Evolutionary conservation across 2,113 vertebrate genomes (phyloP).

Genomic region (Gadus chalcogrammus): DNA sequence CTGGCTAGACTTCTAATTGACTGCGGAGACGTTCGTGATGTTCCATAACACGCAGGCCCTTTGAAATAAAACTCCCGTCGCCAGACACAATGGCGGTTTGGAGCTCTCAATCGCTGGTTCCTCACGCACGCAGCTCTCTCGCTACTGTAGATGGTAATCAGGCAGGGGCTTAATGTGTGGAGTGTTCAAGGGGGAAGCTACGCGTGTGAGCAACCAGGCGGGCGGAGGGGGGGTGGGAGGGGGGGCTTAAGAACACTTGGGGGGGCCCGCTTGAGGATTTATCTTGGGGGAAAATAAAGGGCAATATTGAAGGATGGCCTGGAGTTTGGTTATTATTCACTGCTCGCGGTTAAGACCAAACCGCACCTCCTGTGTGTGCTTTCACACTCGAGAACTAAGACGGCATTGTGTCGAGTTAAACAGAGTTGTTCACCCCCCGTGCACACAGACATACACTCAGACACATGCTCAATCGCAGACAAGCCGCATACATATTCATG

Average conservation of each 20-base stretch:
- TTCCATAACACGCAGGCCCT: slow-evolving; percentile 29
- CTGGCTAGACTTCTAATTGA: slow-evolving; percentile 34
- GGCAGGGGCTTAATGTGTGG: slow-evolving; percentile 2
- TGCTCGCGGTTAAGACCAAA: slow-evolving; percentile 42
- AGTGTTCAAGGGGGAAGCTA: not conserved
- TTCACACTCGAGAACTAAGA: slow-evolving; percentile 58
- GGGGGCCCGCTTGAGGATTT: slow-evolving; percentile 18
- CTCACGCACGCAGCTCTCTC: slow-evolving; percentile 7
- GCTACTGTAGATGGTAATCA: slow-evolving; percentile 12
- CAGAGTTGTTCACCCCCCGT: not conserved
- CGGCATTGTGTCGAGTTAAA: slow-evolving; percentile 46
- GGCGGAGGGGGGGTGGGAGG: not conserved
- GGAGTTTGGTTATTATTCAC: slow-evolving; percentile 45
- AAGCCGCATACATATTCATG: slow-evolving; percentile 1
- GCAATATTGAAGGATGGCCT: slow-evolving; percentile 39
- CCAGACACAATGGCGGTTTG: not conserved
- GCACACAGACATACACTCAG: not conserved
- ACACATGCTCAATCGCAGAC: not conserved
- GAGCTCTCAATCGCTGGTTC: slow-evolving; percentile 15
- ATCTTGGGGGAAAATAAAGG: slow-evolving; percentile 35
- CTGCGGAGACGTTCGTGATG: slow-evolving; percentile 16
- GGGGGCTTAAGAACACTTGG: no score
- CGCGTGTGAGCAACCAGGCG: no score
- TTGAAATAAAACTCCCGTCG: slow-evolving; percentile 21
- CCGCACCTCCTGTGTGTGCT: slow-evolving; percentile 50